Evolutionary conservation across 2,888 invertebrate species (phyloP).

Genomic region (Scaptomyza parva): DNA sequence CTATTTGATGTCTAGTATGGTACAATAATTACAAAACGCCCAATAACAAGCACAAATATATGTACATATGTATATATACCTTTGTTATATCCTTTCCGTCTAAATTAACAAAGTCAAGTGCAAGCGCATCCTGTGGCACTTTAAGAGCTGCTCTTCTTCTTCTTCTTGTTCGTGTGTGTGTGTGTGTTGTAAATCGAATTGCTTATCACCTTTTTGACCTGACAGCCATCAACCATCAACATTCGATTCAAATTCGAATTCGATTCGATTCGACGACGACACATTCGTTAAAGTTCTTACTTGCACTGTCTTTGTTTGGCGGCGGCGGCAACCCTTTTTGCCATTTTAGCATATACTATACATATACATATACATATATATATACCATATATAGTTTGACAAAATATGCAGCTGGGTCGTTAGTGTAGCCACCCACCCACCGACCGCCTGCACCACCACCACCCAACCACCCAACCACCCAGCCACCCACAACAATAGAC

Average conservation of each 20-base stretch:
- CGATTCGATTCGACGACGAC: conserved; percentile 29
- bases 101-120: conserved; percentile 50
- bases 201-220: conserved; percentile 63
- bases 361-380: neutral
- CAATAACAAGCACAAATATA: neutral
- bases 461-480: neutral
- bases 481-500: neutral
- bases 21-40: conserved; percentile 43
- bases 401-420: conserved; percentile 78
- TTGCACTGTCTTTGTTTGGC: conserved; percentile 29
- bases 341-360: conserved; percentile 47
- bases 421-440: conserved; percentile 33
- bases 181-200: conserved; percentile 50
- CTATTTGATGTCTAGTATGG: conserved; percentile 13
- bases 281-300: conserved; percentile 56
- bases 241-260: conserved; percentile 20
- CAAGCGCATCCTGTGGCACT: conserved; percentile 27
- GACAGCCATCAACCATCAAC: conserved; percentile 59
- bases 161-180: conserved; percentile 5
- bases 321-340: conserved; percentile 43
- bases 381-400: conserved; percentile 56
- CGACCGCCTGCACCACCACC: too few species aligned
- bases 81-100: neutral
- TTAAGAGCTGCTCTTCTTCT: conserved; percentile 18
- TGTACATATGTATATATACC: neutral